Evolutionary conservation across 1,140 invertebrate species (phyloP).

Genomic region (Augochlora pura): DNA sequence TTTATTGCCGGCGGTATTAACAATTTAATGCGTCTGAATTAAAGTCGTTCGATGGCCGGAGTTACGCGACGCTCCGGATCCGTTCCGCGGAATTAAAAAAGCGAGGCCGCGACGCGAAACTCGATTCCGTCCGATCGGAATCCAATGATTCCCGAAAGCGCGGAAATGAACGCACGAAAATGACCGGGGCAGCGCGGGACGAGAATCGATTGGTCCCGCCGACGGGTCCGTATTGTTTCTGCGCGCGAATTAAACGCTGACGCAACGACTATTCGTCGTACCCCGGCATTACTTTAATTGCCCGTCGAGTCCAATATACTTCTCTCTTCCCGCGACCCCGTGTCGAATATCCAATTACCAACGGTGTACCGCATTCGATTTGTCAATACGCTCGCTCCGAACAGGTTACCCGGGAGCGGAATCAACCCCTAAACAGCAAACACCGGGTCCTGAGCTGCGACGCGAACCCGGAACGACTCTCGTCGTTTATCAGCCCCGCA

Average conservation of each 20-base stretch:
- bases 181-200: too few species aligned
- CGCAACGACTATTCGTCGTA: too few species aligned
- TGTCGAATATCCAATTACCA: constrained; percentile 5
- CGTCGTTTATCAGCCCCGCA: background rate
- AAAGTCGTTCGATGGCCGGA: too few species aligned
- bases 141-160: too few species aligned
- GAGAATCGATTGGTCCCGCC: too few species aligned
- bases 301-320: background rate
- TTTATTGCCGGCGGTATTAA: constrained; percentile 17
- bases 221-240: too few species aligned
- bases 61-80: background rate
- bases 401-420: background rate
- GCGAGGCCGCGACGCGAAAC: background rate
- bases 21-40: constrained; percentile 3
- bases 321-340: background rate
- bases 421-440: constrained; percentile 2
- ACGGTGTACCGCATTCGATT: constrained; percentile 3
- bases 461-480: too few species aligned
- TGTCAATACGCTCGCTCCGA: background rate
- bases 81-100: background rate
- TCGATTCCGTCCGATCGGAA: too few species aligned
- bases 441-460: background rate
- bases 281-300: constrained; percentile 9
- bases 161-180: too few species aligned
- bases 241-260: too few species aligned